Conservation (phyloP, 2,113 vertebrate genomes). For the Trogon melanurus region DNA sequence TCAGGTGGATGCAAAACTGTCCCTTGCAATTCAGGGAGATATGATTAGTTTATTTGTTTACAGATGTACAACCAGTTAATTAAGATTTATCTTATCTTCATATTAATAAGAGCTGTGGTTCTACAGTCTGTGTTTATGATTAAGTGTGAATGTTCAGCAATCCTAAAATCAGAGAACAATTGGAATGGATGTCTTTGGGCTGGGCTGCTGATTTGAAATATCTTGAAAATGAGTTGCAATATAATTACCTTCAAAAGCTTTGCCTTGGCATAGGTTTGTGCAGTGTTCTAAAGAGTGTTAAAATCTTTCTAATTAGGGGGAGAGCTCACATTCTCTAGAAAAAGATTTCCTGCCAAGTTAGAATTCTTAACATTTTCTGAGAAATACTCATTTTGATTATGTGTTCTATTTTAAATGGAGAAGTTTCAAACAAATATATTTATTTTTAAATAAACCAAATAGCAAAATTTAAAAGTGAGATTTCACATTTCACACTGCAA, state of each 20-base stretch:
- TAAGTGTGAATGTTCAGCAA: slow-evolving; percentile 30
- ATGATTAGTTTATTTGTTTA: slow-evolving; percentile 60
- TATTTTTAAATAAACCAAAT: neutral
- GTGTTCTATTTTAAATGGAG: neutral
- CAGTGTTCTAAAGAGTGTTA: neutral
- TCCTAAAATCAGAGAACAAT: slow-evolving; percentile 32
- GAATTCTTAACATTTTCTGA: neutral
- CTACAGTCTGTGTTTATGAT: slow-evolving; percentile 39
- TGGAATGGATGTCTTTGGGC: slow-evolving; percentile 20
- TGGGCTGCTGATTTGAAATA: slow-evolving; percentile 37
- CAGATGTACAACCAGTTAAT: slow-evolving; percentile 34
- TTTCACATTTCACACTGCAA: neutral
- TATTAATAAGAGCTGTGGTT: slow-evolving; percentile 51
- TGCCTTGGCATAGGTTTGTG: neutral
- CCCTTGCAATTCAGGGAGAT: neutral
- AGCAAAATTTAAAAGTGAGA: neutral
- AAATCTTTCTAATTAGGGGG: neutral
- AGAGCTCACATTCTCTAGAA: neutral
- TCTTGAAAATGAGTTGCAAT: slow-evolving; percentile 25
- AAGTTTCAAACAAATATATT: neutral
- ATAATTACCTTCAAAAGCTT: slow-evolving; percentile 15
- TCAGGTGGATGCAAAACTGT: neutral
- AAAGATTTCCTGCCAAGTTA: neutral
- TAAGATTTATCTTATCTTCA: slow-evolving; percentile 64
- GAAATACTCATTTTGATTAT: neutral